Base-by-base conservation (phyloP, 1,140 invertebrate genomes). In the Mercenaria mercenaria region DNA sequence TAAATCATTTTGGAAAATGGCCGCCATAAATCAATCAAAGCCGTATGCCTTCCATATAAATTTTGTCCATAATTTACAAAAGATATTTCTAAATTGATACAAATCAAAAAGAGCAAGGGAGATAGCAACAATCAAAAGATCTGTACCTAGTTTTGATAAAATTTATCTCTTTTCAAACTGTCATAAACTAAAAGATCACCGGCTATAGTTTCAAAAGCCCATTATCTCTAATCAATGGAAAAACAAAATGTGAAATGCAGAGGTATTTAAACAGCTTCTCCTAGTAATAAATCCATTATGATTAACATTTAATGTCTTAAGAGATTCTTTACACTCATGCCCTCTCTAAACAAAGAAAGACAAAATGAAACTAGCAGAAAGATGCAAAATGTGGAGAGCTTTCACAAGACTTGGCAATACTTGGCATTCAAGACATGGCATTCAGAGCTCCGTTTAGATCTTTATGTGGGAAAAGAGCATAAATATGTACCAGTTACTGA, bases 21-120 rank as follows among this genome's bases (percentile, higher is more conserved):
- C n/a, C 26, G 11, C 15, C n/a, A 56, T 79, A 79, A 79, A 79
- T 79, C 76, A 79, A 79, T 79, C 76, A 79, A 79, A 47, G 20
- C 76, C 34, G n/a, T 23, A 56, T 32, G 76, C 50, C 18, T 13
- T 34, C 67, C n/a, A 72, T 72, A 72, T 72, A 72, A 72, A 72
- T 39, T 72, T 15, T 37, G 67, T 32, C 67, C 67, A 72, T 39
- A 39, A 72, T 72, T 72, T 39, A 37, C 67, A 18, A 72, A 39
- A 72, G 34, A 39, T 39, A 37, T 37, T 72, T 1, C 11, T 37
- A 72, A 72, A 72, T 15, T 72, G 67, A 72, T 72, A 72, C 11
- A 15, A 72, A 8, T 39, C 32, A 39, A 29, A 64, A 64, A 64
- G 8, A 64, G 59, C n/a, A 64, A 26, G n/a, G 29, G 15, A 64